Percentiles rank a stretch among this genome's conserved stretches.
Conservation (phyloP, 2,888 invertebrate species). For the Drosophila infuscata region DNA sequence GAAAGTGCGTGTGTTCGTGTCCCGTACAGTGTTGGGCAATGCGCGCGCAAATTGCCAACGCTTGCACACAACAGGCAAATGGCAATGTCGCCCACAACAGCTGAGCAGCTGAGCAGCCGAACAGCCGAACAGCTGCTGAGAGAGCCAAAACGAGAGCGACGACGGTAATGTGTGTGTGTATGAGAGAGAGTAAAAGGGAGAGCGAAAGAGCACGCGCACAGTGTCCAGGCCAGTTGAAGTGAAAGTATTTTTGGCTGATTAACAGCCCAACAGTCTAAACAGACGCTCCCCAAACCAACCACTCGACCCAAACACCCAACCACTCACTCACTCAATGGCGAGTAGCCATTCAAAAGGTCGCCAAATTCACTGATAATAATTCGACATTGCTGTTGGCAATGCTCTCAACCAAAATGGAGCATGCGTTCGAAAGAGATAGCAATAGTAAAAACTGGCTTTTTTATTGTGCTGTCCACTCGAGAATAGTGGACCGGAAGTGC, state of each 20-base stretch:
- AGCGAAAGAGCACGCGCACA: slow-evolving; percentile 53
- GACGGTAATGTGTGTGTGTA: slow-evolving; percentile 9
- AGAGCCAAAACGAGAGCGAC: slow-evolving; percentile 7
- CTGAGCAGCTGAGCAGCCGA: slow-evolving; percentile 64
- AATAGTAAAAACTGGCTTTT: slow-evolving; percentile 7
- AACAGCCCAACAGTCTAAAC: slow-evolving; percentile 40
- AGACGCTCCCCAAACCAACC: background rate
- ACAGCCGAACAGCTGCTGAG: slow-evolving; percentile 71
- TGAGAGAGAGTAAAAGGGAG: slow-evolving; percentile 11
- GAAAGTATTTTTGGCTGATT: slow-evolving; percentile 76
- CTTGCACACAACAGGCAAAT: slow-evolving; percentile 70
- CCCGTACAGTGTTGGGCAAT: slow-evolving; percentile 61
- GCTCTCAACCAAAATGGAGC: slow-evolving; percentile 31
- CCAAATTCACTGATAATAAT: slow-evolving; percentile 76
- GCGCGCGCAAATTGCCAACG: slow-evolving; percentile 76
- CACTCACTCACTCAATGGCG: slow-evolving; percentile 14
- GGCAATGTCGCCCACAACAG: slow-evolving; percentile 67
- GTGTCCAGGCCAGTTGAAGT: slow-evolving; percentile 52
- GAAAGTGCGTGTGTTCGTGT: slow-evolving; percentile 56
- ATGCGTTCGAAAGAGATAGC: slow-evolving; percentile 27
- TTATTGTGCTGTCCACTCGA: slow-evolving; percentile 22
- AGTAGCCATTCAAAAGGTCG: slow-evolving; percentile 62
- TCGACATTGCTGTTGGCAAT: slow-evolving; percentile 62
- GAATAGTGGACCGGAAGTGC: slow-evolving; percentile 58
- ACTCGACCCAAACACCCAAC: slow-evolving; percentile 16